Evolutionary conservation across 2,888 invertebrate species (phyloP), one percentile per base, ranked within the genome.

Genomic region (Ceramica pisi): DNA sequence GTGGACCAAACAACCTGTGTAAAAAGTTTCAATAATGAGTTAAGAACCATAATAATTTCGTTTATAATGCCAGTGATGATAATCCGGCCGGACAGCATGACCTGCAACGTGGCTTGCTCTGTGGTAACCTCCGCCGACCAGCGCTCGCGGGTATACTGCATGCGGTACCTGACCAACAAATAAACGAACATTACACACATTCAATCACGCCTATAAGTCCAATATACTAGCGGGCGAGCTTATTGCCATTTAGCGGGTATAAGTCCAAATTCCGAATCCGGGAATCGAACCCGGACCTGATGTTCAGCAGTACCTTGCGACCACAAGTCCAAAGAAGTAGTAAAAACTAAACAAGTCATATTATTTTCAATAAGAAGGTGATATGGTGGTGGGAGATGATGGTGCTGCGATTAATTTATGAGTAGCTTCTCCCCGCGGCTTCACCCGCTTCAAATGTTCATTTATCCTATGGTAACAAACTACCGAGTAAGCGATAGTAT

Each of bases 41-140:
- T 69, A n/a, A n/a, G n/a, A n/a, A 91, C 92, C 87, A 93, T 59
- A 70, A 96, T 78, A 55, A 96, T 93, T 85, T 95, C 95, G 80
- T 95, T 95, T 23, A 95, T 87, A 55, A 95, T 94, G 41, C 95
- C 95, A 14, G 92, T 93, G 56, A 96, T 93, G 59, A 95, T 90
- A 59, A 95, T 93, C 16, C 95, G 91, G 1, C 93, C 95, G 1
- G 95, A 96, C 1, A 95, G 86, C 38, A 96, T 73, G 21, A 94
- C 92, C 87, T 95, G 95, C 38, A 96, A 85, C 0, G 93, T 93
- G 3, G 93, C 92, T 53, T 87, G 87, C 68, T 94, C 94, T 14
- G 84, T 53, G 0, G 89, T 88, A 0, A 66, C 61, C 57, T 89
- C 90, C 46, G 82, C 12, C 0, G 90, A 90, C 60, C 83, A 59